phyloP scores from a whole-genome alignment of 53 echinoderm and acorn worm species.

The Arbacia lixula region DNA sequence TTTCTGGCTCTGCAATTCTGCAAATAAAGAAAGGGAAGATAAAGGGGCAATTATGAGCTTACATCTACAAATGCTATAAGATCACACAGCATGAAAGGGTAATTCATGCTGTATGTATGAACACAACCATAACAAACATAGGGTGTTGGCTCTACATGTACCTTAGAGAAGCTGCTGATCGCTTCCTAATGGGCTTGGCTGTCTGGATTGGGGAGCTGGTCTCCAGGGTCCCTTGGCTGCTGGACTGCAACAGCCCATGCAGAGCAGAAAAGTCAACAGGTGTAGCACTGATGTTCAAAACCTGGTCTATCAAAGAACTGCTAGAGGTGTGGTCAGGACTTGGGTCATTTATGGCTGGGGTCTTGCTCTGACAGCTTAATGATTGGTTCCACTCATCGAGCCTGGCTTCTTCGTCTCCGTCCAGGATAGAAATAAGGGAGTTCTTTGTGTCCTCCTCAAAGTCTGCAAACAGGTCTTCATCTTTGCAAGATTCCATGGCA shows the following conservation, averaged over 20 bases:
- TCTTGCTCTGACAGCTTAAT: neutral
- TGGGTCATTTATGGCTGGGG: conserved; percentile 28
- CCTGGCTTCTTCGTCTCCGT: conserved; percentile 78
- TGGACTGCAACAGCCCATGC: conserved; percentile 31
- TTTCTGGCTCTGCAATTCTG: conserved; percentile 38
- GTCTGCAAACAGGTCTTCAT: conserved; percentile 16
- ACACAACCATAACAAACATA: conserved; percentile 57
- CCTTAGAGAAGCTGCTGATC: conserved; percentile 44
- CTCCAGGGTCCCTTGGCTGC: neutral
- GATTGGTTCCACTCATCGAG: conserved; percentile 41
- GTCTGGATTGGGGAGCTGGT: neutral
- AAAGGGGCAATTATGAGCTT: too few relatives aligned
- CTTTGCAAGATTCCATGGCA: conserved; percentile 4
- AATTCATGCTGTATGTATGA: conserved; percentile 50
- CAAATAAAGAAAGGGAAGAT: too few relatives aligned
- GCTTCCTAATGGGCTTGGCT: conserved; percentile 51
- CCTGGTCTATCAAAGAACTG: conserved; percentile 44
- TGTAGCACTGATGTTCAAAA: conserved; percentile 4
- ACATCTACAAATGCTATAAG: conserved; percentile 11
- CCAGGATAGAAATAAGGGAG: conserved; percentile 80
- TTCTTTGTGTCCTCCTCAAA: conserved; percentile 87
- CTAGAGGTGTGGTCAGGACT: conserved; percentile 32
- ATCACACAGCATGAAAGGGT: conserved; percentile 56
- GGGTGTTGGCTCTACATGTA: conserved; percentile 54
- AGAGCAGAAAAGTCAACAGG: conserved; percentile 41